phyloP scores from a whole-genome alignment of 1,140 invertebrate genomes.

The Apocrypta bakeri region DNA sequence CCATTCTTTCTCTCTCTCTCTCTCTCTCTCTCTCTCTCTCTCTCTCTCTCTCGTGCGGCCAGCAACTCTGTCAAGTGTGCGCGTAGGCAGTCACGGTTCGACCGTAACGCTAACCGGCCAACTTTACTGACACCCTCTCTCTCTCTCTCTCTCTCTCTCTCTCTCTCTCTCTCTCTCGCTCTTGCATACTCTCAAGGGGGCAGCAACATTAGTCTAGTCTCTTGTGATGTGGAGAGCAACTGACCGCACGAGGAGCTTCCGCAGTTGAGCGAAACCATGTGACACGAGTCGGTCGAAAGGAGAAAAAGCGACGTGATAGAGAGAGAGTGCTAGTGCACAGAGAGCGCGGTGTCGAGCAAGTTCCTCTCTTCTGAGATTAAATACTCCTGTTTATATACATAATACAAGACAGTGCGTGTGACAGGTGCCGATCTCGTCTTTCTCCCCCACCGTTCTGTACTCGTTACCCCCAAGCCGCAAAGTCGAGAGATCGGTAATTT shows the following conservation, averaged over 20 bases:
- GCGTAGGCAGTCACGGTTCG: slow-evolving; percentile 73
- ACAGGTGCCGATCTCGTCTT: not conserved
- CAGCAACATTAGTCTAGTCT: not conserved
- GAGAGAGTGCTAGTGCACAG: slow-evolving; percentile 9
- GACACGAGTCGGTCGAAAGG: slow-evolving; percentile 40
- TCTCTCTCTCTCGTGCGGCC: not conserved
- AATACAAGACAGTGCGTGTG: not conserved
- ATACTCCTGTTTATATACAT: not conserved
- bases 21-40: slow-evolving; percentile 59
- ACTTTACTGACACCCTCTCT: slow-evolving; percentile 8
- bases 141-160: not conserved
- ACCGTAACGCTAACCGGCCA: slow-evolving; percentile 69
- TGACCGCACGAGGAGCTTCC: slow-evolving; percentile 27
- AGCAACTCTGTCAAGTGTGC: slow-evolving; percentile 56
- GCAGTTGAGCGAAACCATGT: slow-evolving; percentile 38
- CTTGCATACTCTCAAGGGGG: not conserved
- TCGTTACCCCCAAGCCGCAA: too few relatives aligned
- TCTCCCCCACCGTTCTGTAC: too few relatives aligned
- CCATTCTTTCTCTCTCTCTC: slow-evolving; percentile 62
- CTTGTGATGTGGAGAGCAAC: not conserved
- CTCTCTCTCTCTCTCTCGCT: not conserved
- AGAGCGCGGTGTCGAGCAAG: slow-evolving; percentile 16
- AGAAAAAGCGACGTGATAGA: not conserved
- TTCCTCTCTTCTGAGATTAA: not conserved
- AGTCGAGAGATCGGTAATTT: not conserved